These are phyloP conservation scores for Siphamia tubifer DNA, from an alignment of 2,113 vertebrate species.

Conservation along the genomic window DNA sequence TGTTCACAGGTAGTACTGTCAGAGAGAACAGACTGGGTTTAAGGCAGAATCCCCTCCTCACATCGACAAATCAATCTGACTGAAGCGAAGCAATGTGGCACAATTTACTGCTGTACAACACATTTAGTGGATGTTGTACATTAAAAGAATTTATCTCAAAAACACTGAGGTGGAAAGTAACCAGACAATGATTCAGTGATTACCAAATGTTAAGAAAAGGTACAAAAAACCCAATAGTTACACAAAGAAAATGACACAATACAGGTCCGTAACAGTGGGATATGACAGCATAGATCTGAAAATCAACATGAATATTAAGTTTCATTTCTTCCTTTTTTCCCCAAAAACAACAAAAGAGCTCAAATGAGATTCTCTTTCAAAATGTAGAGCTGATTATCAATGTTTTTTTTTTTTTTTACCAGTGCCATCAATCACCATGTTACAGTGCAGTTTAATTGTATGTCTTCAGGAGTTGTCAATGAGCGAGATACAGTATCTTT, in stretches of 20 bases:
- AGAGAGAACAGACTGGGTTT: conserved; percentile 75
- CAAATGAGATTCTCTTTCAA: conserved; percentile 53
- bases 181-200: conserved; percentile 40
- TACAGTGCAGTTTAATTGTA: conserved; percentile 66
- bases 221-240: neutral
- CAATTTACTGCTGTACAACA: conserved; percentile 55
- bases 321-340: conserved; percentile 3
- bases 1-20: conserved; percentile 76
- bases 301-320: conserved; percentile 51
- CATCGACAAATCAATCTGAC: conserved; percentile 58
- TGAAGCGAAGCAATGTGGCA: conserved; percentile 39
- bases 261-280: conserved; percentile 32
- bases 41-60: conserved; percentile 74
- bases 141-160: conserved; percentile 1
- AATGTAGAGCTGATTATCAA: conserved; percentile 53
- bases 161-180: conserved; percentile 19
- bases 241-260: conserved; percentile 16
- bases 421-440: conserved; percentile 52
- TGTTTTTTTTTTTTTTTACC: conserved; percentile 54
- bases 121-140: conserved; percentile 45
- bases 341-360: conserved; percentile 60
- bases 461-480: conserved; percentile 52
- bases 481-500: conserved; percentile 61
- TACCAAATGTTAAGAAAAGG: conserved; percentile 12
- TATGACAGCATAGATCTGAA: conserved; percentile 45